Evolutionary conservation across 1,140 invertebrate species (phyloP).

Genomic region (Hermetia illucens): DNA sequence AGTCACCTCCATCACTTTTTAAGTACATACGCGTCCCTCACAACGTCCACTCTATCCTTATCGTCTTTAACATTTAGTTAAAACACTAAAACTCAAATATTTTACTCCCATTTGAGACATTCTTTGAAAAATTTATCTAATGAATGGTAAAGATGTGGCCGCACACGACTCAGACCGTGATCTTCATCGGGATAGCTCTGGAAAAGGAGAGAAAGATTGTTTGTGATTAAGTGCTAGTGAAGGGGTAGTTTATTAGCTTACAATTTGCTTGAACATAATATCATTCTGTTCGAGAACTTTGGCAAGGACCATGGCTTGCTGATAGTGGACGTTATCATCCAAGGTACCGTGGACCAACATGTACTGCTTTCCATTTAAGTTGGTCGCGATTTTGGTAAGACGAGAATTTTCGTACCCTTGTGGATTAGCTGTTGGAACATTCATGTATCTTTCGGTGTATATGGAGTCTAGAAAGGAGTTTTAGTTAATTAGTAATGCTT

Average conservation of each 20-base stretch:
- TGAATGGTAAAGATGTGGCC: conserved; percentile 76
- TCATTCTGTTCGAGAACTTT: conserved; percentile 71
- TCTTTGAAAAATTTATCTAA: conserved; percentile 75
- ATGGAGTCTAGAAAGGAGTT: conserved; percentile 67
- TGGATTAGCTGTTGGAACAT: conserved; percentile 63
- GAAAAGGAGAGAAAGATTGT: conserved; percentile 17
- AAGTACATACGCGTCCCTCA: too few species aligned
- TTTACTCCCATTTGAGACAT: too few species aligned
- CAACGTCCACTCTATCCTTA: too few species aligned
- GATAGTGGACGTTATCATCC: conserved; percentile 95
- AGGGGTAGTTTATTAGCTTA: conserved; percentile 28
- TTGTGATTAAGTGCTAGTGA: neutral
- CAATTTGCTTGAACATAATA: conserved; percentile 80
- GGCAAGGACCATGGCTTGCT: conserved; percentile 82
- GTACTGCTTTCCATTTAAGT: conserved; percentile 56
- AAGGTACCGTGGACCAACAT: conserved; percentile 80
- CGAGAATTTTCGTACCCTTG: conserved; percentile 63
- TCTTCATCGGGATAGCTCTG: conserved; percentile 91
- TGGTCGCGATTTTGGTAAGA: conserved; percentile 51
- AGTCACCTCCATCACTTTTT: too few species aligned
- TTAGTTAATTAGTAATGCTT: conserved; percentile 5
- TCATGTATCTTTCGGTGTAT: conserved; percentile 93
- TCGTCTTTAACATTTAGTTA: too few species aligned
- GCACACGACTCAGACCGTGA: conserved; percentile 63
- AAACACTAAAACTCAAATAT: too few species aligned